Base-by-base conservation (phyloP, 2,888 invertebrate genomes). In the Tiphia femorata region DNA sequence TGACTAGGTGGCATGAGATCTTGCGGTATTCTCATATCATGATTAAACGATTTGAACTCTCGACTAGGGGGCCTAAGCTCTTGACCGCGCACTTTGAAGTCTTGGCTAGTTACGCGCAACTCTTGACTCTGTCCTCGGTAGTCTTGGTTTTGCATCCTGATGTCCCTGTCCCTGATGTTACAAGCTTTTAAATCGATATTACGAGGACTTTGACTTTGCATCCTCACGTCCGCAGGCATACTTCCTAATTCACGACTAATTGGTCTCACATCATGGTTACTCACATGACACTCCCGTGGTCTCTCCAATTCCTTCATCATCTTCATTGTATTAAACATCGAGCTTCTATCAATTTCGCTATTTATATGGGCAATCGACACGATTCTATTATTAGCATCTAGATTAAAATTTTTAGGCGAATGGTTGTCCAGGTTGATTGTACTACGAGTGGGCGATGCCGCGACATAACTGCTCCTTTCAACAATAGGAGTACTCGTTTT, bases 11-110 rank as follows among this genome's bases (percentile, higher is more conserved):
- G 41, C 2, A 48, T 21, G 16, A 69, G 46, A 5, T 71, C 72
- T 30, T 66, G 71, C 29, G 41, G 53, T 1, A 61, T 37, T 21
- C 70, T 61, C 25, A 52, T 29, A 37, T 77, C 76, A 4, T 64
- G 61, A 35, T 52, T 54, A 12, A 65, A 49, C 0, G 63, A 64
- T 46, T 76, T 77, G 41, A 72, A 73, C 21, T 78, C 77, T 8
- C 66, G 66, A 46, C 65, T 70, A n/a, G 72, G 65, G n/a, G 75
- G 62, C 42, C 73, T 68, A 17, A 72, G 16, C 20, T 77, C 77
- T 42, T 67, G 70, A 5, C 62, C 49, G 16, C 60, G 64, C 27
- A 67, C 17, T 44, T 68, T 71, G 43, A 58, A 69, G 6, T 71
- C 70, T 21, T 64, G 69, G 51, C 20, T 50, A 12, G 68, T 58